Conservation (phyloP, 2,888 invertebrate genomes). For the Cantharis nigra region DNA sequence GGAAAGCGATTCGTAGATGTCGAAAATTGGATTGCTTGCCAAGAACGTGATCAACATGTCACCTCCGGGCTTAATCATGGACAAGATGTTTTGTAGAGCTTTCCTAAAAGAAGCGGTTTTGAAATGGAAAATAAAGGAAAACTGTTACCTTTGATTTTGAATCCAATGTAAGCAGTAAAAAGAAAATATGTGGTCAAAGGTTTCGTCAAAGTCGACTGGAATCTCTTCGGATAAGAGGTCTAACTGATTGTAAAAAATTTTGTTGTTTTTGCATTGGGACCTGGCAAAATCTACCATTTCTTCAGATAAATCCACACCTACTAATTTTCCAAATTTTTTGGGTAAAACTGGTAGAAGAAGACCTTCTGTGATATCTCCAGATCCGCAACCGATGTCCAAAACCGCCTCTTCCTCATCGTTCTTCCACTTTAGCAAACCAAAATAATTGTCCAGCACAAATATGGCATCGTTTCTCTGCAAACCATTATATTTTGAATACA, state of each 20-base stretch:
- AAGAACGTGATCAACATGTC: conserved; percentile 71
- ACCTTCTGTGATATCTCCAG: conserved; percentile 71
- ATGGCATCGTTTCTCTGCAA: conserved; percentile 71
- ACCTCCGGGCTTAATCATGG: conserved; percentile 69
- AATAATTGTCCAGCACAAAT: conserved; percentile 68
- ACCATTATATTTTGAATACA: conserved; percentile 70
- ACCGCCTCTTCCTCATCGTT: conserved; percentile 58
- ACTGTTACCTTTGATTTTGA: conserved; percentile 66
- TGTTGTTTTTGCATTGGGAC: conserved; percentile 57
- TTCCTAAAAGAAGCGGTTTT: conserved; percentile 54
- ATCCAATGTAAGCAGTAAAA: conserved; percentile 84
- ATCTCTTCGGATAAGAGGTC: conserved; percentile 63
- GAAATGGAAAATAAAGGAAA: not conserved
- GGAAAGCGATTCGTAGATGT: conserved; percentile 68
- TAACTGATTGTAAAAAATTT: conserved; percentile 58
- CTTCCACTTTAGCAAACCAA: conserved; percentile 58
- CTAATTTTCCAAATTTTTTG: conserved; percentile 56
- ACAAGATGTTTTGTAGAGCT: conserved; percentile 68
- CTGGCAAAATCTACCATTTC: conserved; percentile 73
- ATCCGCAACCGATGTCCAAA: conserved; percentile 76
- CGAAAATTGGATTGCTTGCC: conserved; percentile 70
- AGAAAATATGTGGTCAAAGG: conserved; percentile 73
- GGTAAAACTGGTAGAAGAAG: conserved; percentile 67
- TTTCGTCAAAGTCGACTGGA: conserved; percentile 56
- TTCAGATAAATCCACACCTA: conserved; percentile 72